phyloP scores from a whole-genome alignment of 2,888 invertebrate genomes.

The Drosophila meridiana region DNA sequence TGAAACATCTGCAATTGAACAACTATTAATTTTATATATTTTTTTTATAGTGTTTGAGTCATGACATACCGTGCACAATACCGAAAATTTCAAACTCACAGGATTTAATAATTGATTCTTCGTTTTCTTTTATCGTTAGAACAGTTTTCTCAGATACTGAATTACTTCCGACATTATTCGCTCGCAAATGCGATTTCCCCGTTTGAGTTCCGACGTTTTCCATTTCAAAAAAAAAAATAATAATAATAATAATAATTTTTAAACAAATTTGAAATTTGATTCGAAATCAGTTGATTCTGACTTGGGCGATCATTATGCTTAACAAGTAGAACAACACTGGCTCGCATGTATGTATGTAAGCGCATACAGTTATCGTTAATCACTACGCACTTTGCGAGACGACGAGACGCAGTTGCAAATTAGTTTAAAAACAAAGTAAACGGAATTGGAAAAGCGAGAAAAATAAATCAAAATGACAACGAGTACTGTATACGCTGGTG shows the following conservation, averaged over 20 bases:
- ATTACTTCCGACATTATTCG: background rate
- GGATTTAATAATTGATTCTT: slow-evolving; percentile 18
- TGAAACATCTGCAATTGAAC: slow-evolving; percentile 63
- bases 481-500: slow-evolving; percentile 84
- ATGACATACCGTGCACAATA: slow-evolving; percentile 80
- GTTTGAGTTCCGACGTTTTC: slow-evolving; percentile 26
- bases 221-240: slow-evolving; percentile 20
- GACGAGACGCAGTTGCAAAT: slow-evolving; percentile 50
- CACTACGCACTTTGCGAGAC: slow-evolving; percentile 7
- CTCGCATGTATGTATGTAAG: background rate
- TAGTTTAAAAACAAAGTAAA: slow-evolving; percentile 41
- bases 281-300: slow-evolving; percentile 4
- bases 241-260: background rate
- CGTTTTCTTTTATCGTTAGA: background rate
- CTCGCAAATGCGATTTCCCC: background rate
- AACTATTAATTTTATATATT: background rate
- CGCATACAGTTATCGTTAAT: slow-evolving; percentile 3
- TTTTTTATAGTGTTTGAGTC: background rate
- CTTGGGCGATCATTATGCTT: background rate
- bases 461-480: slow-evolving; percentile 18
- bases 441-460: background rate
- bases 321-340: slow-evolving; percentile 4
- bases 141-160: fast-evolving
- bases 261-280: background rate
- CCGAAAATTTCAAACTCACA: slow-evolving; percentile 84